Evolutionary conservation across 2,888 invertebrate genomes (phyloP), one percentile per base, ranked within the genome.

Genomic region (Cheilosia vernalis): DNA sequence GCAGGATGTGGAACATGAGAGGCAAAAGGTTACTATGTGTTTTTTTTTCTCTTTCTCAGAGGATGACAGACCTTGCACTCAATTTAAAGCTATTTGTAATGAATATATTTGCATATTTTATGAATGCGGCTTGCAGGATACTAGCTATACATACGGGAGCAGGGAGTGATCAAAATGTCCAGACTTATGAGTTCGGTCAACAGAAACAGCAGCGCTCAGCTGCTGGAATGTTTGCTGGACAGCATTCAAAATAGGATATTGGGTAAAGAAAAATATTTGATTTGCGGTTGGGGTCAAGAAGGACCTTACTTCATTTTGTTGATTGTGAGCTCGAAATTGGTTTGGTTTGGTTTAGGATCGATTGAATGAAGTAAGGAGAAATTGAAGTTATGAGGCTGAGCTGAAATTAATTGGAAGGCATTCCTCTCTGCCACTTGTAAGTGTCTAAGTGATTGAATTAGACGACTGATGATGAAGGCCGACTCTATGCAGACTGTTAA

Each of bases 101-200:
- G 80, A 85, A 85, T 85, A 85, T 80, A 85, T 84, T 84, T 80
- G 84, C 84, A 80, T 84, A 80, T 74, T 76, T 70, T 76, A 76
- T 78, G 66, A 70, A 76, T 74, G 84, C 69, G 60, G 64, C 42
- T 17, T 79, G 72, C 79, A 60, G 66, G 66, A 80, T 74, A 33
- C 37, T 33, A 40, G 51, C 51, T 24, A n/a, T 24, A 24, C 3
- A 13, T 37, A 37, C 7, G 4, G 19, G 7, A n/a, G 17, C 15
- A 55, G 24, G 33, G 33, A 15, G 56, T 80, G 61, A 55, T 78
- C 55, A 61, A 61, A 82, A 72, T 55, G 66, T 72, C 66, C 66
- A 55, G 47, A 27, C 51, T 78, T 60, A 78, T 77, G 47, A 66
- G 66, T 47, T 69, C 56, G 61, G 66, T 77, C 70, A 58, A 70